Conservation (phyloP, 1,140 invertebrate species). For the Zaprionus tsacasi region DNA sequence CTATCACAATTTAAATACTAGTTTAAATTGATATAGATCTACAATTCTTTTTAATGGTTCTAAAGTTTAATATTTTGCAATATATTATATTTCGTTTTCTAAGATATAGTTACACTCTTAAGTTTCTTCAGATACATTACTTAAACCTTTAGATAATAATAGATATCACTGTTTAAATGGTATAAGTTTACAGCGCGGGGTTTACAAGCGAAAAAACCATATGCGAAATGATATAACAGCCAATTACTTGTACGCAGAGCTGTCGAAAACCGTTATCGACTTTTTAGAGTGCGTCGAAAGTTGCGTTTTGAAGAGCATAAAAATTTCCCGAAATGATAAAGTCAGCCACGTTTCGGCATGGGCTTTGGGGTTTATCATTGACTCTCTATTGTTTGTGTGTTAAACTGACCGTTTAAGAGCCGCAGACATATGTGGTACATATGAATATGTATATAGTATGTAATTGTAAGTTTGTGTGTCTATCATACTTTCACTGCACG, state of each 20-base stretch:
- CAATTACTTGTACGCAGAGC: constrained; percentile 1
- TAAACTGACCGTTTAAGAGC: constrained; percentile 27
- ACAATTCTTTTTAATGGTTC: background rate
- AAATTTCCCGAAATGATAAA: constrained; percentile 16
- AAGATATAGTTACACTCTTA: background rate
- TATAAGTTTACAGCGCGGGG: background rate
- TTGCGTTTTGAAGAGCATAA: background rate
- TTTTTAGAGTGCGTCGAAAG: constrained; percentile 18
- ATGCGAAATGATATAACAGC: background rate
- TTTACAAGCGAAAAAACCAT: background rate
- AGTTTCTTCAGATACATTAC: background rate
- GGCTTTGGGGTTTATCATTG: constrained; percentile 7
- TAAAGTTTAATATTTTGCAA: background rate
- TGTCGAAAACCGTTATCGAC: constrained; percentile 14
- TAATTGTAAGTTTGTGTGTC: background rate
- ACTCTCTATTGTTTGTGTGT: constrained; percentile 28
- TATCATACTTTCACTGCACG: constrained; percentile 22
- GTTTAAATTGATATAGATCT: background rate
- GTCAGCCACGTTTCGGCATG: constrained; percentile 12
- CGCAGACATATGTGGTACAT: background rate
- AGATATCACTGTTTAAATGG: background rate
- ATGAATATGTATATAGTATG: constrained; percentile 1
- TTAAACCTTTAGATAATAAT: background rate
- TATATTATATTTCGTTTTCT: background rate
- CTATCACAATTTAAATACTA: background rate